Evolutionary conservation across 2,888 invertebrate species (phyloP), one percentile per base, ranked within the genome.

Genomic region (Phorcus lineatus): DNA sequence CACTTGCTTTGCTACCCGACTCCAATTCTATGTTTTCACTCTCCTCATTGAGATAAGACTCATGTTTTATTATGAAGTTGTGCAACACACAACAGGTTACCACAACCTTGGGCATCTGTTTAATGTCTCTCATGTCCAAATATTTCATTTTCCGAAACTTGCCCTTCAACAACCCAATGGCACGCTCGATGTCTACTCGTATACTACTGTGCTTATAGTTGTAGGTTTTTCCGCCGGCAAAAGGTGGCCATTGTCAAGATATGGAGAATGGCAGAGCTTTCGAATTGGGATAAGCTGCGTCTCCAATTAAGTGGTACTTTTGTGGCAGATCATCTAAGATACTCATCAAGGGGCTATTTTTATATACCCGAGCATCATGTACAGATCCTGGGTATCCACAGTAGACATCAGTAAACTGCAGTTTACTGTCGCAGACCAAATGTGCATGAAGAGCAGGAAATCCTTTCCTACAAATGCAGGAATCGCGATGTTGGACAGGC

Each of bases 101-200:
- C n/a, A 55, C 22, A n/a, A 55, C 22, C 11, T 55, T n/a, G n/a
- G 55, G 22, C 22, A 22, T 22, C n/a, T 55, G 2, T n/a, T n/a
- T 19, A 22, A 22, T 9, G 4, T 19, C 22, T 9, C 55, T 55
- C n/a, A n/a, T 19, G 55, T 67, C 67, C 19, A 67, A 17, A 67
- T 4, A 17, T 67, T 28, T 67, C 67, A 80, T 28, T 31, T 74
- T 16, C 17, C 24, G 17, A 67, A 83, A 84, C 76, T 82, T 83
- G 28, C 78, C 74, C 75, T 84, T 83, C 52, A 84, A 53, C 4
- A 81, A 28, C 16, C 54, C 78, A 77, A 83, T 82, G 17, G 83
- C 79, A 11, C 78, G 66, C 67, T 84, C 84, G 6, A 83, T 54
- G 16, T 28, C 70, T n/a, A 31, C 52, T 31, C 77, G 79, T 22